Evolutionary conservation across 2,113 vertebrate species (phyloP), one percentile per base, ranked within the genome.

Genomic region (Gavialis gangeticus): DNA sequence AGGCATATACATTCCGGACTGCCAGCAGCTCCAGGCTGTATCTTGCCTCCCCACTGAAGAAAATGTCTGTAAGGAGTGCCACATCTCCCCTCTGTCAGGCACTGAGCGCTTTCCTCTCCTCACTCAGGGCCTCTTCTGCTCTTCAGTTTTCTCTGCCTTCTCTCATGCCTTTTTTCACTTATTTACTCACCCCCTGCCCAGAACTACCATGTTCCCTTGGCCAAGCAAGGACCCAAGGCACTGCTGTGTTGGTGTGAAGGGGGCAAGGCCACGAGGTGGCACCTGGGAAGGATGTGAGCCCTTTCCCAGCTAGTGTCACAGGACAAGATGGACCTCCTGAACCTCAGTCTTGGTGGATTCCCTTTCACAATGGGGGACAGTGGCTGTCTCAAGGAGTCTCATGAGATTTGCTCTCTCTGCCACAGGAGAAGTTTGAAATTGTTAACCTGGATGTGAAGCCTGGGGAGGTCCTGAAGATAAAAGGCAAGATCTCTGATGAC

Each of bases 401-500:
- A 4, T 24, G 60, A 25, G 28, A 4, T 3, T 62, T 95, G 82
- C 84, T 90, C 25, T 92, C 19, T 94, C 60, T 96, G 25, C 27
- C 19, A 60, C 87, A 97, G 94, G 95, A 97, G 96, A 93, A 97
- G 75, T 88, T 99, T 46, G 98, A 99, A 96, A 28, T 99, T 46
- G 95, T 93, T 73, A 98, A 99, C 82, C 58, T 98, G 87, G 24
- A 94, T 56, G 93, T 99, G 97, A 98, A 94, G 89, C 2, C 25
- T 24, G 99, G 99, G 84, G 90, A 97, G n/a, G 96, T 63, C 76
- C 92, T 99, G 94, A 99, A 98, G 96, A 11, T 99, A 55, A 98
- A 98, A 82, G 99, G 99, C 75, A 93, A 95, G 57, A 95, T 99
- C 59, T 9, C 87, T 1, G 54, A 93, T 1, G 87, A 98, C 79